Conservation (phyloP, 2,797 vertebrate species). For the Sparidentex hasta region DNA sequence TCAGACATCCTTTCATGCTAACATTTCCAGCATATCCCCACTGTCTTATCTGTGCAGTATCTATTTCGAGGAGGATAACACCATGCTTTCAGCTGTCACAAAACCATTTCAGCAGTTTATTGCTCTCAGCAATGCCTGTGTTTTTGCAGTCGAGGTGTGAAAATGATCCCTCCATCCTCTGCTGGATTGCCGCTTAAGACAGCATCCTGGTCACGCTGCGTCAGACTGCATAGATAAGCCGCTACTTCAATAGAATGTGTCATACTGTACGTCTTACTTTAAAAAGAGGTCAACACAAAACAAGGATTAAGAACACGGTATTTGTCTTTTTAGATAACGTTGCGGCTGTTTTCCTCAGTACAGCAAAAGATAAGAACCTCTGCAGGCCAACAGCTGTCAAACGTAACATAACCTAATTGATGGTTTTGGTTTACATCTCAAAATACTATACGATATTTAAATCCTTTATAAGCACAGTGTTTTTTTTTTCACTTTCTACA, state of each 20-base stretch:
- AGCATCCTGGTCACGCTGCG: constrained; percentile 22
- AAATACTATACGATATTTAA: neutral
- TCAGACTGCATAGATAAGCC: constrained; percentile 26
- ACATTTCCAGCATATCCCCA: constrained; percentile 23
- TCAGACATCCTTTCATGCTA: constrained; percentile 17
- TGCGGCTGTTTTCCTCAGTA: neutral
- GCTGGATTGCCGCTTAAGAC: constrained; percentile 41
- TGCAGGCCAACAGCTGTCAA: neutral
- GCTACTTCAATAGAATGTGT: constrained; percentile 32
- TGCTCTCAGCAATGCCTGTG: constrained; percentile 33
- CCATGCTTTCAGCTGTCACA: constrained; percentile 42
- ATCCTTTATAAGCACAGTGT: neutral
- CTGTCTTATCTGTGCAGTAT: constrained; percentile 50
- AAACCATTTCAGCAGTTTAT: constrained; percentile 46
- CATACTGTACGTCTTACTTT: constrained; percentile 11
- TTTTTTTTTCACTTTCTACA: neutral
- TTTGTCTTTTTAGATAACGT: neutral
- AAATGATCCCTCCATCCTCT: constrained; percentile 52
- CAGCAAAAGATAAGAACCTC: constrained; percentile 11
- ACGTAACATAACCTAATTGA: neutral
- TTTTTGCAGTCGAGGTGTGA: constrained; percentile 57
- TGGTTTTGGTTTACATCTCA: neutral
- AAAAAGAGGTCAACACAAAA: constrained; percentile 54
- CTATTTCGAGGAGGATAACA: constrained; percentile 59
- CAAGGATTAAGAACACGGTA: constrained; percentile 28